Percentiles rank a stretch among this genome's conserved stretches.
Evolutionary conservation across 2,888 invertebrate species (phyloP).

Genomic region (Candidula unifasciata): DNA sequence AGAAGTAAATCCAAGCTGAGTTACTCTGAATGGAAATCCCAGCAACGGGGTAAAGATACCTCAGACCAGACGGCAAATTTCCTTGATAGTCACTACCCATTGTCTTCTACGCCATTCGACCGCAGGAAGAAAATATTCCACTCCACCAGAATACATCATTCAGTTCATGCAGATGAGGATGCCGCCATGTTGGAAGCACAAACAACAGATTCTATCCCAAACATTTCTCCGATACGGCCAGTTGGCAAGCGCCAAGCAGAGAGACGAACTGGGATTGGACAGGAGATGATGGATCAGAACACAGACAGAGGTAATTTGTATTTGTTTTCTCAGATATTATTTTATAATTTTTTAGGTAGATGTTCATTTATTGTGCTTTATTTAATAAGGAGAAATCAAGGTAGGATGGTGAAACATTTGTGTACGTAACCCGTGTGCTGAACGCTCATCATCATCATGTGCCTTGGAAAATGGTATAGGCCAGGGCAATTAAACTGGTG

Average conservation of each 20-base stretch:
- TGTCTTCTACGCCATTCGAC: slow-evolving; percentile 3
- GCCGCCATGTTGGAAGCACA: not conserved
- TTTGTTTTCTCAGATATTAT: not conserved
- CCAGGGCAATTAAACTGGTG: too few relatives aligned
- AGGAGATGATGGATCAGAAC: not conserved
- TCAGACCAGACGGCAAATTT: not conserved
- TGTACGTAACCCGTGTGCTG: too few relatives aligned
- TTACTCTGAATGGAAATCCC: slow-evolving; percentile 6
- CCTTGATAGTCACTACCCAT: not conserved
- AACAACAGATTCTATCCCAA: not conserved
- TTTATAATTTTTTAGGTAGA: too few relatives aligned
- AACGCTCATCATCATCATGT: too few relatives aligned
- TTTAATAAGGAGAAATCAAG: too few relatives aligned
- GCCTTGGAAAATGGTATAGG: too few relatives aligned
- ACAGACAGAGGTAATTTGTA: not conserved
- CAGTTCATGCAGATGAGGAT: not conserved
- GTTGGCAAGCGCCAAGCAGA: not conserved
- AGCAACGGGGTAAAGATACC: not conserved
- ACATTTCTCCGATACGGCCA: slow-evolving; percentile 32
- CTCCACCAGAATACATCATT: slow-evolving; percentile 14
- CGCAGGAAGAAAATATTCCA: slow-evolving; percentile 3
- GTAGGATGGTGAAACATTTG: too few relatives aligned
- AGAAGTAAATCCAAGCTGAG: not conserved
- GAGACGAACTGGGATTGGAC: not conserved
- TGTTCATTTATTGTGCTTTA: too few relatives aligned